Evolutionary conservation across 2,797 vertebrate genomes (phyloP), one percentile per base, ranked within the genome.

Genomic region (Lacerta agilis): DNA sequence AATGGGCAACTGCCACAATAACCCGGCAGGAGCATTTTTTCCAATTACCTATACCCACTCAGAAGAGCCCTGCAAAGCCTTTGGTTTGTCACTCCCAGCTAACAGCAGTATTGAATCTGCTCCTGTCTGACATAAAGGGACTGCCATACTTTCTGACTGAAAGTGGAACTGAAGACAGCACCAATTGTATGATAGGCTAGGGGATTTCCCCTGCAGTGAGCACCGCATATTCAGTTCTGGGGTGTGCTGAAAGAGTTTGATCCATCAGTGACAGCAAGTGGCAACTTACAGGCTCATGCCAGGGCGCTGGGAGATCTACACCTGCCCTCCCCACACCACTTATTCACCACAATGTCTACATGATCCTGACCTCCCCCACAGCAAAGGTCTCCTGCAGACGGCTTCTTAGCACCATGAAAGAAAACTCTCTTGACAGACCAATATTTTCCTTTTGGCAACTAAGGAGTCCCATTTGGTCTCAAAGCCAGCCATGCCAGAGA

Each of bases 141-240:
- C 4, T 43, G 43, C n/a, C 58, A 0, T 0, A 49, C 41, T 55
- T 45, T 4, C 66, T 2, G 0, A 0, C 1, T 0, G 2, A 66
- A 80, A n/a, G 49, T 78, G 23, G 43, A 0, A 23, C 69, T 18
- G 72, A 79, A 73, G 9, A 5, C 43, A 55, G 17, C 29, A 43
- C 20, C 23, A 87, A 17, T 38, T 36, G 36, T 18, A 29, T 5
- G 2, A 5, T 0, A 0, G 64, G 18, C 0, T 61, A 76, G 0
- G 23, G 0, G 2, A 49, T 81, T 11, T 33, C 17, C 80, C 27
- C 41, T 41, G 36, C 38, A 33, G 4, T 0, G 4, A 6, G 69
- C 49, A 25, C 73, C 20, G 9, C 17, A 58, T 49, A 5, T 17
- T 83, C 41, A 71, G 25, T 27, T 69, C 58, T 81, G 41, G 43